Evolutionary conservation across 2,113 vertebrate genomes (phyloP), one percentile per base, ranked within the genome.

Genomic region (Hemibagrus wyckioides): DNA sequence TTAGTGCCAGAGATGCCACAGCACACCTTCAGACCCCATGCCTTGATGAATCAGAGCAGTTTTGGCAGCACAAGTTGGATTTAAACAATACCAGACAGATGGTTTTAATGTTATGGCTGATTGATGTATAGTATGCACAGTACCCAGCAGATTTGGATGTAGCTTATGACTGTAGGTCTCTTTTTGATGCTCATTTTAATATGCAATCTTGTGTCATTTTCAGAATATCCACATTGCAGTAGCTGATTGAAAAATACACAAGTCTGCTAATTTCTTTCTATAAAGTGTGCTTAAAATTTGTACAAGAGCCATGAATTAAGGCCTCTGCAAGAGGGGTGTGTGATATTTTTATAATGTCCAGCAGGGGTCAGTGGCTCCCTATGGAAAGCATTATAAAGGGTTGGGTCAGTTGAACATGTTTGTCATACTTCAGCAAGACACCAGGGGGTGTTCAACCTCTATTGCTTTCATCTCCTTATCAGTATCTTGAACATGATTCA

Each of bases 341-440:
- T 28, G 52, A 41, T 50, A 85, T 71, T 80, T 86, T 6, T 71
- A 17, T 13, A 44, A 0, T 85, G 50, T 81, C 93, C 95, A 94
- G 79, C 80, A 92, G 94, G 89, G 92, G 94, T 91, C 94, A 94
- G 87, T 87, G 69, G 89, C 91, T 87, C 82, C 80, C 87, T 85
- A 86, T 21, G 57, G 6, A 57, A 21, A 48, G 65, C 7, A 41
- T 21, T 44, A 10, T 11, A 36, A 48, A 73, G 28, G 23, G 1
- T 75, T 44, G 54, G 5, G 56, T 73, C 10, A 54, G 52, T 17
- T 85, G 41, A 28, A 52, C 19, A 21, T 84, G 28, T 84, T 19
- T 54, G 23, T 23, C 39, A 50, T 41, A 77, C 21, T 56, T 36
- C 23, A 65, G 14, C 17, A 11, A 80, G 39, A 69, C 82, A 33